Conservation (phyloP, 2,113 vertebrate genomes). For the Pteronura brasiliensis region DNA sequence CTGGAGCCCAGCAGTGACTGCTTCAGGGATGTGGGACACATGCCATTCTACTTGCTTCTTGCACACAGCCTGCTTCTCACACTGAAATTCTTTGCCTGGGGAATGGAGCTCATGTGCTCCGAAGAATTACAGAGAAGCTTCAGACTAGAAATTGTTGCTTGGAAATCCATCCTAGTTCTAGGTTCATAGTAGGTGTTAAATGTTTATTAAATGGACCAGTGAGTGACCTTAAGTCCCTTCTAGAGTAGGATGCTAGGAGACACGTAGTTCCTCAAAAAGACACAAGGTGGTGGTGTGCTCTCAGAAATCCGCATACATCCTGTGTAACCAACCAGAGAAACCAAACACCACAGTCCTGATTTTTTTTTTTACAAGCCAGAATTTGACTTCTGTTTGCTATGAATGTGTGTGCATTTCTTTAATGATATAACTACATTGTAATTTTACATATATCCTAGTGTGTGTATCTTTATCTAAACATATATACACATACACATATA, state of each 20-base stretch:
- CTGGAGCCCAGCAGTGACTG: background rate
- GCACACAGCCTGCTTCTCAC: background rate
- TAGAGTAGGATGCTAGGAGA: too few relatives aligned
- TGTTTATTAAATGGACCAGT: background rate
- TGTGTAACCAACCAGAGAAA: fast-evolving
- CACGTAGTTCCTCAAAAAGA: background rate
- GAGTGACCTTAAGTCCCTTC: background rate
- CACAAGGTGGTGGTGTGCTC: background rate
- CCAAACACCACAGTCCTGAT: background rate
- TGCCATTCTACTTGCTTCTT: fast-evolving
- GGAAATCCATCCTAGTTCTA: background rate
- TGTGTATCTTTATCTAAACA: background rate
- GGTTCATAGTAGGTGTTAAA: background rate
- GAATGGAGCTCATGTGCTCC: background rate
- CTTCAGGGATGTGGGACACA: fast-evolving
- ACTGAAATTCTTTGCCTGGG: background rate
- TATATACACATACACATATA: background rate
- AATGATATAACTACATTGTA: background rate
- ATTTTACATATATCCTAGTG: background rate
- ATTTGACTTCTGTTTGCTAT: background rate
- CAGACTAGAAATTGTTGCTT: background rate
- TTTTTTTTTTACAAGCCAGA: background rate
- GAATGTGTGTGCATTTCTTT: background rate
- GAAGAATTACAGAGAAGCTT: background rate
- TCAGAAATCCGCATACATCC: background rate